Conservation (phyloP, 30 jellyfish, hydroid and myxozoan genomes). For the Mastigias papua region DNA sequence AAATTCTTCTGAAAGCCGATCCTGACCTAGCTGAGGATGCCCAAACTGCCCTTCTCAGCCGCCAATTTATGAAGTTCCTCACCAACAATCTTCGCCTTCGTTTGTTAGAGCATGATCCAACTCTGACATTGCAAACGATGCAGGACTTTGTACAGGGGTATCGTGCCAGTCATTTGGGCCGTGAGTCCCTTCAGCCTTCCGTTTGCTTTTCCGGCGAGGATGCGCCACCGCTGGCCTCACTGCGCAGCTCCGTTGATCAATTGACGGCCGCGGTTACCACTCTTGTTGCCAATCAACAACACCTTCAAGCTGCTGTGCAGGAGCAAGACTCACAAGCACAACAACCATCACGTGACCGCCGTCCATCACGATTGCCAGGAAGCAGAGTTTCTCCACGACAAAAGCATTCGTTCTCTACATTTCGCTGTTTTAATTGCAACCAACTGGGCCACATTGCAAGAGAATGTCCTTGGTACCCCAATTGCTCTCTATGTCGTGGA, state of each 20-base stretch:
- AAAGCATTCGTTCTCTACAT: too few relatives aligned
- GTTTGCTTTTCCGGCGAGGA: not conserved
- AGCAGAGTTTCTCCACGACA: too few relatives aligned
- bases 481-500: not conserved
- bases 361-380: too few relatives aligned
- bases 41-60: too few relatives aligned
- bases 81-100: slow-evolving; percentile 14
- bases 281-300: not conserved
- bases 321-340: not conserved
- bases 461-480: not conserved
- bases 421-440: not conserved
- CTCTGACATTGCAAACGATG: not conserved
- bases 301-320: not conserved
- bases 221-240: not conserved
- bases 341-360: too few relatives aligned
- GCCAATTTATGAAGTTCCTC: too few relatives aligned
- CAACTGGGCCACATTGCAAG: not conserved
- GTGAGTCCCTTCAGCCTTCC: too few relatives aligned
- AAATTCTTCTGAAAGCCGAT: slow-evolving; percentile 26
- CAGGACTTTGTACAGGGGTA: not conserved
- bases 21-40: slow-evolving; percentile 28
- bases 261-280: not conserved
- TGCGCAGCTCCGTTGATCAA: not conserved
- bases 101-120: slow-evolving; percentile 37
- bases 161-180: not conserved